Percentiles rank a stretch among this genome's conserved stretches.
These are phyloP conservation scores for Callyntrura sp. DNA, from an alignment of 2,888 invertebrate genomes.

Conservation along the genomic window DNA sequence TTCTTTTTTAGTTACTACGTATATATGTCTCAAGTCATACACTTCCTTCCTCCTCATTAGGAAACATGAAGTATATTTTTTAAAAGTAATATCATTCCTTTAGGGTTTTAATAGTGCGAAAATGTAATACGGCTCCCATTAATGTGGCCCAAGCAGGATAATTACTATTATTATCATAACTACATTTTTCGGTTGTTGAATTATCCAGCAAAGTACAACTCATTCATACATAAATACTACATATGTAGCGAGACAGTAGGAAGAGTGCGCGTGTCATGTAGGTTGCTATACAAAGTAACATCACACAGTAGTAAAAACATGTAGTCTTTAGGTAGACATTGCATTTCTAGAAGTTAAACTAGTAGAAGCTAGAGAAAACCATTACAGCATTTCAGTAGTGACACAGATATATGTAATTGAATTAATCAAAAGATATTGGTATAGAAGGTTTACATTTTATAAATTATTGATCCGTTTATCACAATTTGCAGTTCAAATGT, in stretches of 20 bases:
- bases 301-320: neutral
- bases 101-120: slow-evolving; percentile 1
- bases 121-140: neutral
- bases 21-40: neutral
- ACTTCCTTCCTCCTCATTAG: too few species aligned
- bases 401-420: neutral
- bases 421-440: too few species aligned
- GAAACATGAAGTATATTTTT: neutral
- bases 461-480: neutral
- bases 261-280: neutral
- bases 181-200: neutral
- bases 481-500: slow-evolving; percentile 6
- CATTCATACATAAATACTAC: neutral
- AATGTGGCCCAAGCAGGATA: slow-evolving; percentile 32
- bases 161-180: neutral
- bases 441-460: neutral
- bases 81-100: slow-evolving; percentile 35
- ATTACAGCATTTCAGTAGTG: neutral
- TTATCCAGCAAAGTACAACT: slow-evolving; percentile 50
- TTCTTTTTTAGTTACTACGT: slow-evolving; percentile 4
- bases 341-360: too few species aligned
- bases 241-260: neutral
- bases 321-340: neutral
- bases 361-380: slow-evolving; percentile 9
- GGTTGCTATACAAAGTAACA: neutral